A percentile compares a stretch with the other conserved stretches of the same genome.
Conservation (phyloP, 2,797 vertebrate species). For the Tamandua tetradactyla region DNA sequence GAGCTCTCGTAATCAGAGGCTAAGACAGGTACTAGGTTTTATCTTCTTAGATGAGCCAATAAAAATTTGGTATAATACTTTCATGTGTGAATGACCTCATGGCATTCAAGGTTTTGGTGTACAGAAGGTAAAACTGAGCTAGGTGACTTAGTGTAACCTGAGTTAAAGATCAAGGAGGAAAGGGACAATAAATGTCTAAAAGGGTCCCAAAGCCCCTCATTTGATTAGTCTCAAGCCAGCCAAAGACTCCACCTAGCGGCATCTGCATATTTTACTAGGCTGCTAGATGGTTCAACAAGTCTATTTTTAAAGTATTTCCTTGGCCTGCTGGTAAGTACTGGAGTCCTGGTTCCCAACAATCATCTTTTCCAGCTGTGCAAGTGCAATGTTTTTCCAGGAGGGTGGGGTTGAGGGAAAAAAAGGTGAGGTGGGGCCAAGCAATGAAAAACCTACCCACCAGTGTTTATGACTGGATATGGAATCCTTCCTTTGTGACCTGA, state of each 20-base stretch:
- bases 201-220: background rate
- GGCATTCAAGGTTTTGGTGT: fast-evolving
- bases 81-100: fast-evolving
- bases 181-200: background rate
- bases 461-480: background rate
- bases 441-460: background rate
- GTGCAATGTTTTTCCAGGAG: background rate
- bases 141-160: background rate
- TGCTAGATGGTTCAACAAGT: background rate
- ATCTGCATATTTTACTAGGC: slow-evolving; percentile 24
- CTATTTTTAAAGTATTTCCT: background rate
- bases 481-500: slow-evolving; percentile 33
- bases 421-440: background rate
- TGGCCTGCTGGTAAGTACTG: background rate
- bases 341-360: background rate
- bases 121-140: background rate
- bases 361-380: slow-evolving; percentile 40
- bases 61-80: background rate
- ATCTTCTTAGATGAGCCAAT: background rate
- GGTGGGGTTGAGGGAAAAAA: background rate
- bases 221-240: background rate
- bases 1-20: background rate
- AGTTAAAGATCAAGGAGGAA: background rate
- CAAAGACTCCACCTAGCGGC: background rate
- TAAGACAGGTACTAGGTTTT: background rate